Conservation (phyloP, 1,140 invertebrate species). For the Brachionus sp. region DNA sequence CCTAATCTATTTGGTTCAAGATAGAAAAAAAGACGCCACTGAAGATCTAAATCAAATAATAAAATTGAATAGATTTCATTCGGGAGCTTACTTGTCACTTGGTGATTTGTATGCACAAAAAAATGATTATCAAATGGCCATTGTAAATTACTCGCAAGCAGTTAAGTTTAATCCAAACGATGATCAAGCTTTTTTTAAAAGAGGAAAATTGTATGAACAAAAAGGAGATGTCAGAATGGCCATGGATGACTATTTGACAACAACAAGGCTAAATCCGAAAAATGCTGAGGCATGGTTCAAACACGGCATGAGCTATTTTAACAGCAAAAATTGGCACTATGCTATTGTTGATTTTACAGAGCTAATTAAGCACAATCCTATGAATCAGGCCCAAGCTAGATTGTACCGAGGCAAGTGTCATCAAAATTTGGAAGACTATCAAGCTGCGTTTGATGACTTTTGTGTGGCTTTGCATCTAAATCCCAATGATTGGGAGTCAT, state of each 20-base stretch:
- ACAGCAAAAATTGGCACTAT: conserved; percentile 55
- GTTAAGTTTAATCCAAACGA: conserved; percentile 56
- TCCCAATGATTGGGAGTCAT: conserved; percentile 47
- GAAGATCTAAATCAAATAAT: conserved; percentile 57
- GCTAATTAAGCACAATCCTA: conserved; percentile 54
- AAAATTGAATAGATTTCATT: conserved; percentile 55
- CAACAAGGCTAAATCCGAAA: conserved; percentile 53
- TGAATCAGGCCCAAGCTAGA: conserved; percentile 51
- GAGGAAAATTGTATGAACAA: conserved; percentile 58
- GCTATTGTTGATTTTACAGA: conserved; percentile 58
- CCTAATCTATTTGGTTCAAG: conserved; percentile 55
- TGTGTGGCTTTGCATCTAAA: conserved; percentile 49
- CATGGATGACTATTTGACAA: conserved; percentile 55
- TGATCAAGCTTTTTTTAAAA: conserved; percentile 55
- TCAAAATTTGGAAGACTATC: conserved; percentile 53
- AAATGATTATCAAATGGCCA: conserved; percentile 55
- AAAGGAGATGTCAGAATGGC: conserved; percentile 55
- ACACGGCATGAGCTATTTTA: conserved; percentile 58
- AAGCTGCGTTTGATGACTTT: conserved; percentile 54
- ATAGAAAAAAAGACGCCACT: conserved; percentile 53
- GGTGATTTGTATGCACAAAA: conserved; percentile 54
- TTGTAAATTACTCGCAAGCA: conserved; percentile 57
- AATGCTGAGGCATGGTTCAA: conserved; percentile 57
- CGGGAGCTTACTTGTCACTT: conserved; percentile 56
- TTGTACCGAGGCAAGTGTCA: conserved; percentile 53